Conservation (phyloP, 2,797 vertebrate genomes). For the Buceros bicornis region DNA sequence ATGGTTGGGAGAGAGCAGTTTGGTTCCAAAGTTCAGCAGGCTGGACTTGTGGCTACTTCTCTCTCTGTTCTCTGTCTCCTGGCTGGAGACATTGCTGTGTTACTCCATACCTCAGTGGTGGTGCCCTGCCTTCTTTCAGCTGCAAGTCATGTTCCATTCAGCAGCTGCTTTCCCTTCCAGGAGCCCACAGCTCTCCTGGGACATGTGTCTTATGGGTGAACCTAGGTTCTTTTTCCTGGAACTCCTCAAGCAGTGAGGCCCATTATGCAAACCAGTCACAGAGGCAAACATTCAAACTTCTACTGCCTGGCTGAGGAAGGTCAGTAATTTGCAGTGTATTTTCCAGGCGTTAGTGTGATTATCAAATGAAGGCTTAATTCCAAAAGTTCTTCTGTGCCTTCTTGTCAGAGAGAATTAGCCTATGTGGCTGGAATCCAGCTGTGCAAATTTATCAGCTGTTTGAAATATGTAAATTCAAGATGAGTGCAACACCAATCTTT, state of each 20-base stretch:
- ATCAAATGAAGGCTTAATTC: not conserved
- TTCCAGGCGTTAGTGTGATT: not conserved
- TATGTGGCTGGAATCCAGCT: not conserved
- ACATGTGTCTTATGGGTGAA: not conserved
- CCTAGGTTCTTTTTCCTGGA: not conserved
- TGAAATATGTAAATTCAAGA: not conserved
- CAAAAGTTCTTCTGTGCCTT: not conserved
- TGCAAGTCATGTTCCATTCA: not conserved
- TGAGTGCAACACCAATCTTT: not conserved
- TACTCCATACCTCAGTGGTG: not conserved
- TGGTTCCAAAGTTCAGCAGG: not conserved
- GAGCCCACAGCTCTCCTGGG: not conserved
- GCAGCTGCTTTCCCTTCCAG: not conserved
- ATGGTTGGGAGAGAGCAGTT: not conserved
- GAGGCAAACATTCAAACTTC: not conserved
- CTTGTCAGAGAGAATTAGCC: not conserved
- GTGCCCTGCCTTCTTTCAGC: not conserved
- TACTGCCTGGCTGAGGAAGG: not conserved
- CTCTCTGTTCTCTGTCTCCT: not conserved
- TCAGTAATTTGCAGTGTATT: not conserved
- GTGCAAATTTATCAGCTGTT: not conserved
- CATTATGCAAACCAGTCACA: not conserved
- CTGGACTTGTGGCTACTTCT: not conserved
- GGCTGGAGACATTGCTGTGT: not conserved
- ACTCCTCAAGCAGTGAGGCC: not conserved